Evolutionary conservation across 2,888 invertebrate species (phyloP), one percentile per base, ranked within the genome.

Genomic region (Apotomis betuletana): DNA sequence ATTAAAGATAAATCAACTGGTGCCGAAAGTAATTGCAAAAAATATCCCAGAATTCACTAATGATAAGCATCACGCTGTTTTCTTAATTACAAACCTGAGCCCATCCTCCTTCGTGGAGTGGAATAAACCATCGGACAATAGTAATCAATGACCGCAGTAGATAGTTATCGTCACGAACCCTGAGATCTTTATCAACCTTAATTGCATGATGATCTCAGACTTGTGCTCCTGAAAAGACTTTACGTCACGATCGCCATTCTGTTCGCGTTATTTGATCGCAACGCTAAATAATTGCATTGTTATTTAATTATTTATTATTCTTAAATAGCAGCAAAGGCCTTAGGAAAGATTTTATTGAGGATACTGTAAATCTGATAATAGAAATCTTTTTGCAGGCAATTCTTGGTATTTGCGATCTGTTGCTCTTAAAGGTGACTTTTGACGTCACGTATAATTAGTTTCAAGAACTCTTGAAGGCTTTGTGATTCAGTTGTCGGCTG

Each of bases 131-230:
- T 77, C 76, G 75, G 79, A 83, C 82, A 84, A 82, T 83, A 76
- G 79, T 79, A 85, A 87, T 84, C 83, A 83, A 74, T 76, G 75
- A 76, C 76, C 78, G 81, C 85, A 80, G 80, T 75, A 76, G 74
- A 72, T 69, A 64, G 79, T 81, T 82, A 83, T 80, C 81, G 83
- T 84, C 87, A 86, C 87, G 87, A 85, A 85, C 58, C 68, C 57
- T 5, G 44, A 49, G 62, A 72, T 72, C 72, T 63, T 54, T 67
- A 72, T 72, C 72, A 59, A 59, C 58, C 58, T 72, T 72, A 72
- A 72, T 72, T 72, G 54, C 67, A 63, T 41, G 62, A 63, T 72
- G 72, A 72, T 72, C 67, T 72, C 70, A 67, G 57, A 49, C 62
- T 67, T 44, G 13, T 44, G 36, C 49, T 65, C 67, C 67, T 68